Percentiles rank a stretch among this genome's conserved stretches.
Conservation (phyloP, 1,140 invertebrate genomes). For the Popillia japonica region DNA sequence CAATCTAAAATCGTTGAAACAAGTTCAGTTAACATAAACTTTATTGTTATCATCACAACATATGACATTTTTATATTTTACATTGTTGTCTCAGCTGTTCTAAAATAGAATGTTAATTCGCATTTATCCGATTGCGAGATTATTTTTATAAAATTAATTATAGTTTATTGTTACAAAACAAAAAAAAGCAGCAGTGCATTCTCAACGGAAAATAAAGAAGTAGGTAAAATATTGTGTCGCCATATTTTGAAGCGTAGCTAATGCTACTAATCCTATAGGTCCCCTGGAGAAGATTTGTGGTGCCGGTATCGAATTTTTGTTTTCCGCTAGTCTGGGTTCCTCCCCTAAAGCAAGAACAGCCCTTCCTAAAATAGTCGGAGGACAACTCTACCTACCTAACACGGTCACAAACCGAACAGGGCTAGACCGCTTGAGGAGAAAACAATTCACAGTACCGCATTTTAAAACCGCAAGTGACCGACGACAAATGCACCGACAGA, state of each 20-base stretch:
- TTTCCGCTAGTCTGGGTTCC: slow-evolving; percentile 42
- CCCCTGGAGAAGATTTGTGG: slow-evolving; percentile 33
- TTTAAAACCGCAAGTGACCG: slow-evolving; percentile 15
- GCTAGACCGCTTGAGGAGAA: background rate
- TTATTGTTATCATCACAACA: too few species aligned
- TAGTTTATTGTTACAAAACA: background rate
- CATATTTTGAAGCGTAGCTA: slow-evolving; percentile 43
- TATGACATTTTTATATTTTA: too few species aligned
- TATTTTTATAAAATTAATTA: slow-evolving; percentile 1
- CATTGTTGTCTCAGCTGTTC: too few species aligned
- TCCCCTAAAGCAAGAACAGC: slow-evolving; percentile 25
- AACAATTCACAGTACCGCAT: background rate
- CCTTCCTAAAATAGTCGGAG: slow-evolving; percentile 20
- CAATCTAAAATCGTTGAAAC: too few species aligned
- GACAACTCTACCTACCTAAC: background rate
- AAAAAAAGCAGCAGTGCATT: background rate
- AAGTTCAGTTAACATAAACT: too few species aligned
- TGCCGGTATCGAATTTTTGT: slow-evolving; percentile 43
- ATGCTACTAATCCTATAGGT: slow-evolving; percentile 41
- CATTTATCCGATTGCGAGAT: too few species aligned
- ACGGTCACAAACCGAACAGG: background rate
- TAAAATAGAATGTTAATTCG: too few species aligned
- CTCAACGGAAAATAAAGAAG: background rate
- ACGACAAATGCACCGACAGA: background rate
- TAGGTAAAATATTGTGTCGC: slow-evolving; percentile 36